These are phyloP conservation scores for Netelia virgata DNA, from an alignment of 2,888 invertebrate genomes.

Conservation along the genomic window DNA sequence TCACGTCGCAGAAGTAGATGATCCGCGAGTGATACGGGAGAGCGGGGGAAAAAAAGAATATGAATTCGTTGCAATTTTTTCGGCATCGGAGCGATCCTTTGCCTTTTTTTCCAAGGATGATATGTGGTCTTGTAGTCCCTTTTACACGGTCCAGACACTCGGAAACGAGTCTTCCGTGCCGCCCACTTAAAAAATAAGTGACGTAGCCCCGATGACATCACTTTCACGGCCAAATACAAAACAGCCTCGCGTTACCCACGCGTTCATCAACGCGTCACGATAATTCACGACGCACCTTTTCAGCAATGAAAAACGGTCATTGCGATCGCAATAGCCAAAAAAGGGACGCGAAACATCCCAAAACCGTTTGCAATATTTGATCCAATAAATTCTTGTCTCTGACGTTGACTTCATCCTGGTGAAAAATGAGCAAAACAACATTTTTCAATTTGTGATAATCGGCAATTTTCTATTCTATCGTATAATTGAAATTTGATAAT, in stretches of 20 bases:
- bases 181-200: slow-evolving; percentile 34
- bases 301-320: background rate
- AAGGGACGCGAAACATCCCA: background rate
- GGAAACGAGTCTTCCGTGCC: slow-evolving; percentile 3
- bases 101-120: background rate
- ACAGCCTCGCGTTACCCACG: slow-evolving; percentile 53
- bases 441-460: background rate
- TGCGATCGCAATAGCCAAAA: background rate
- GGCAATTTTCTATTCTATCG: background rate
- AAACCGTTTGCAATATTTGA: background rate
- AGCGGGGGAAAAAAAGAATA: background rate
- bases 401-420: background rate
- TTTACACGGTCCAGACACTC: slow-evolving; percentile 12
- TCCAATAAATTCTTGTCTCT: background rate
- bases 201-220: slow-evolving; percentile 64
- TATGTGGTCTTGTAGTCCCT: background rate
- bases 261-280: slow-evolving; percentile 25
- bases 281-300: background rate
- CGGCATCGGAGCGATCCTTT: background rate
- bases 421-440: no score
- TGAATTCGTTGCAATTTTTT: background rate
- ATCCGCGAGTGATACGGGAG: background rate
- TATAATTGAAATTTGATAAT: slow-evolving; percentile 13
- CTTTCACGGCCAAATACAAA: slow-evolving; percentile 60
- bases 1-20: background rate